Evolutionary conservation across 2,797 vertebrate species (phyloP), one percentile per base, ranked within the genome.

Genomic region (Prunella strophiata): DNA sequence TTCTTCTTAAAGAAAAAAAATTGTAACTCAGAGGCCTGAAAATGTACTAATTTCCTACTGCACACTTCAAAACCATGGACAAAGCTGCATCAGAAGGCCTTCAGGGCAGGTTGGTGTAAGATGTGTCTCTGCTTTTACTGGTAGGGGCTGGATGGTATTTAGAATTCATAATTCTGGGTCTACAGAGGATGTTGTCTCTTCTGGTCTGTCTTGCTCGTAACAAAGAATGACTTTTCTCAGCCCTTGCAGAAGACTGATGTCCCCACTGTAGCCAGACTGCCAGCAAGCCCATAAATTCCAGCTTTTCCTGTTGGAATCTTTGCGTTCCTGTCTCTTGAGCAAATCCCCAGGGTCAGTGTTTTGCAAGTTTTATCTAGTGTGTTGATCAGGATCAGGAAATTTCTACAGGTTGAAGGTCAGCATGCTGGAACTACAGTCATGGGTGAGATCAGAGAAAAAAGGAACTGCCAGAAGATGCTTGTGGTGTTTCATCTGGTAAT

Each of bases 391-490:
- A 93, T 65, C 66, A 65, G 91, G 86, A 54, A 32, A 32, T 62
- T 66, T 88, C 86, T 93, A 23, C 88, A 85, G 86, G 30, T 21
- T 67, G 86, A 91, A 94, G 91, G 88, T 82, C 59, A 95, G 73
- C 57, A 2, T 85, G 68, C 84, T 94, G 78, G 43, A 95, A 79
- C 89, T 88, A 27, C 84, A 90, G 65, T 42, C 45, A 50, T 57
- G 42, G 67, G 62, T 84, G 86, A 94, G 91, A 94, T 88, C 82
- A 85, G 84, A 50, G 75, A 48, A 40, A 62, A 47, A 51, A 22
- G 40, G 34, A 84, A 83, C 76, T 94, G 95, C 50, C 65, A 68
- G 74, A 82, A 88, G 65, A 83, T 65, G 55, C 25, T 92, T 76
- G 52, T 85, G 38, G 30, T 73, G 74, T 88, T 95, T 94, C 42